Conservation (phyloP, 2,113 vertebrate genomes). For the Callospermophilus lateralis region DNA sequence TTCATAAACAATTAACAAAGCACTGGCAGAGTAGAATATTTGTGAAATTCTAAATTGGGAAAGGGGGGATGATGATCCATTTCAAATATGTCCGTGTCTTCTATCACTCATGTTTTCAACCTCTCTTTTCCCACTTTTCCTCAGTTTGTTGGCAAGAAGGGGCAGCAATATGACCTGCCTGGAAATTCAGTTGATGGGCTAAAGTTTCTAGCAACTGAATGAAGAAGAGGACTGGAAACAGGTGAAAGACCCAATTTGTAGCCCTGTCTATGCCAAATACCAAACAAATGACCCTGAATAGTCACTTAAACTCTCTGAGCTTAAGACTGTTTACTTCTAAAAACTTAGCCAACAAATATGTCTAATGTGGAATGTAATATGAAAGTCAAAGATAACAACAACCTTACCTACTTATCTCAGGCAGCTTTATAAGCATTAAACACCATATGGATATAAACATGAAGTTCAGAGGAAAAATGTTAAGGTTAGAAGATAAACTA, state of each 20-base stretch:
- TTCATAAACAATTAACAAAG: conserved; percentile 62
- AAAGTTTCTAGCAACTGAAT: background rate
- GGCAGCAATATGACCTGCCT: background rate
- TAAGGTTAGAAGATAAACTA: background rate
- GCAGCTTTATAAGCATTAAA: background rate
- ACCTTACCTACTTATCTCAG: background rate
- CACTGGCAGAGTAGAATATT: background rate
- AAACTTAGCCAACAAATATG: conserved; percentile 27
- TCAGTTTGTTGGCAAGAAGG: background rate
- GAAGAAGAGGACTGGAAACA: background rate
- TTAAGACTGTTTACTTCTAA: conserved; percentile 27
- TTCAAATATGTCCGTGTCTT: background rate
- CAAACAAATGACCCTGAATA: background rate
- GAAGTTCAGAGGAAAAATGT: conserved; percentile 22
- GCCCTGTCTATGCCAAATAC: background rate
- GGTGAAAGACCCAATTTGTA: background rate
- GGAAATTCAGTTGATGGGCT: background rate
- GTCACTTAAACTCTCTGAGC: background rate
- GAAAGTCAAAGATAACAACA: background rate
- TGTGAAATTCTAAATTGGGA: background rate
- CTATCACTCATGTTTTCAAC: background rate
- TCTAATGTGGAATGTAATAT: background rate
- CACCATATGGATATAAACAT: background rate
- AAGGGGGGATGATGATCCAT: background rate
- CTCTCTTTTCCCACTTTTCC: background rate